A percentile compares a stretch with the other conserved stretches of the same genome.
These are phyloP conservation scores for Pseudorectes ferrugineus DNA, from an alignment of 2,113 vertebrate genomes.

Conservation along the genomic window DNA sequence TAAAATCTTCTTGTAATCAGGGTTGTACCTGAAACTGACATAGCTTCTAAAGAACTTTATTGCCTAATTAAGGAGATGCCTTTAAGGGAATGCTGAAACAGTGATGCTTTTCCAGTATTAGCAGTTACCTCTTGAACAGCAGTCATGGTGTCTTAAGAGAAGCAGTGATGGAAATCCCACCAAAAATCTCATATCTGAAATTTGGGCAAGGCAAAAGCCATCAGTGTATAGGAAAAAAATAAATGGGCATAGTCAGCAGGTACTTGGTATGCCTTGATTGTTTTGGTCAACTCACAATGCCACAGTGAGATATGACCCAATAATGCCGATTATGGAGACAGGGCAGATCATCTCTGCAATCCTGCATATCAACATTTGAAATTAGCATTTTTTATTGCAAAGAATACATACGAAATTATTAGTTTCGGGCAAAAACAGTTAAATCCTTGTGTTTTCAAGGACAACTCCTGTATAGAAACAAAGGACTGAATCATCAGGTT, in stretches of 20 bases:
- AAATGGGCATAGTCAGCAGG: accelerated
- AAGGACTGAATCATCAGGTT: not conserved
- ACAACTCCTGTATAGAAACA: not conserved
- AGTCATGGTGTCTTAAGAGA: not conserved
- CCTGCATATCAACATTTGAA: not conserved
- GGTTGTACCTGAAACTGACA: not conserved
- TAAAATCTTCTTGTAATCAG: not conserved
- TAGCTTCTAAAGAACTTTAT: not conserved
- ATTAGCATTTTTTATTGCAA: not conserved
- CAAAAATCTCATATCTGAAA: not conserved
- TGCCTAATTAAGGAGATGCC: not conserved
- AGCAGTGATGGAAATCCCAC: not conserved
- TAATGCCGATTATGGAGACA: not conserved
- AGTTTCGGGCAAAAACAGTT: not conserved
- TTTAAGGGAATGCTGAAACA: not conserved
- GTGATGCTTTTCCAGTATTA: not conserved
- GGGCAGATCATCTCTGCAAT: not conserved
- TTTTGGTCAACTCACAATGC: not conserved
- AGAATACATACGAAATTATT: not conserved
- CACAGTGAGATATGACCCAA: not conserved
- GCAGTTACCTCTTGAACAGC: not conserved
- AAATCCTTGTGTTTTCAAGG: not conserved
- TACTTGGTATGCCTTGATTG: not conserved
- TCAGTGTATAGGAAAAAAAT: not conserved
- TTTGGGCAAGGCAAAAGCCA: not conserved